Percentiles rank a stretch among this genome's conserved stretches.
phyloP scores from a whole-genome alignment of 2,888 invertebrate genomes.

The Drosophila multiciliata region DNA sequence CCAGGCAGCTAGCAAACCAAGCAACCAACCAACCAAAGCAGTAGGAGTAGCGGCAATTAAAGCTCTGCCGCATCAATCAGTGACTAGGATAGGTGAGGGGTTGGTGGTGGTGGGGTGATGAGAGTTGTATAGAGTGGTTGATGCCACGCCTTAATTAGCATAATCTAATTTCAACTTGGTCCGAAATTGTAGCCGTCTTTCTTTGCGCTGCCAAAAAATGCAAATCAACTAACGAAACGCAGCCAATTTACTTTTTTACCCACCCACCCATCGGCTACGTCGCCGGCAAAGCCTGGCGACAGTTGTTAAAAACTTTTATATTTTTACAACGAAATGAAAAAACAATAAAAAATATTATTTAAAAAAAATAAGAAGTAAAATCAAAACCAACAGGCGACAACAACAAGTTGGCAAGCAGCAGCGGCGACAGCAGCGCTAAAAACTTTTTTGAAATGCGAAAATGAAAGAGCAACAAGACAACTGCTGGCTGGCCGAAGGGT shows the following conservation, averaged over 20 bases:
- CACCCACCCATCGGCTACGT: background rate
- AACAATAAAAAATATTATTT: constrained; percentile 68
- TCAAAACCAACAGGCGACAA: constrained; percentile 24
- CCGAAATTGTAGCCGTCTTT: constrained; percentile 34
- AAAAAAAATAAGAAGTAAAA: constrained; percentile 30
- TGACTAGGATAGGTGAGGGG: background rate
- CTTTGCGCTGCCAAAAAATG: constrained; percentile 61
- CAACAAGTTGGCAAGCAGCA: constrained; percentile 25
- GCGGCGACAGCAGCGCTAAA: constrained; percentile 48
- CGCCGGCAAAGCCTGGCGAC: constrained; percentile 37
- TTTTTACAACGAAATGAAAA: constrained; percentile 78
- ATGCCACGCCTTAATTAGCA: constrained; percentile 79
- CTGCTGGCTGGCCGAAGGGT: background rate
- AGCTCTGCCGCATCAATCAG: constrained; percentile 72
- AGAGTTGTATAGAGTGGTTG: background rate
- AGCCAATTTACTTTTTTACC: constrained; percentile 40
- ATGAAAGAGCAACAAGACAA: constrained; percentile 79
- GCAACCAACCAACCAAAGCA: too few species aligned
- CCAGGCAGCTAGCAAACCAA: constrained; percentile 8
- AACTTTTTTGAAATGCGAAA: constrained; percentile 78
- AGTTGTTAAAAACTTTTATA: constrained; percentile 75
- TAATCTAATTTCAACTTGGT: constrained; percentile 82
- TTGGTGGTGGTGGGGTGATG: background rate
- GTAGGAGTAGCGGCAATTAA: constrained; percentile 55
- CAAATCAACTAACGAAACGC: constrained; percentile 56